A percentile compares a stretch with the other conserved stretches of the same genome.
These are phyloP conservation scores for Danionella dracula DNA, from an alignment of 2,797 vertebrate species.

Conservation along the genomic window DNA sequence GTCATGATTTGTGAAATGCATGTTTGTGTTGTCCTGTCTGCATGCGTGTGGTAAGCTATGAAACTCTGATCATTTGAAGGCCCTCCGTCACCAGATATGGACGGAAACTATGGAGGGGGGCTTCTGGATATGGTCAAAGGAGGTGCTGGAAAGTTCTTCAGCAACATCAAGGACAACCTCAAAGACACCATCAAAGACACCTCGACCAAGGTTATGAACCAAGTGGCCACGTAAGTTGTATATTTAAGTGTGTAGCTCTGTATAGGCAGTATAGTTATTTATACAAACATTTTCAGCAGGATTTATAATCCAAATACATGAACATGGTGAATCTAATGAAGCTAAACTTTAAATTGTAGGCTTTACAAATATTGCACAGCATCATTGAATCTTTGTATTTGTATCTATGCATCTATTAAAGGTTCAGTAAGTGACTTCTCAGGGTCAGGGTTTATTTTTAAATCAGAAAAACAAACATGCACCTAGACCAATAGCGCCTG, in stretches of 20 bases:
- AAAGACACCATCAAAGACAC: conserved; percentile 98
- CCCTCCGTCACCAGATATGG: conserved; percentile 84
- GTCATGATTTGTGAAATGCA: neutral
- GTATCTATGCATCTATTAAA: too few species aligned
- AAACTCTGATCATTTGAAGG: conserved; percentile 56
- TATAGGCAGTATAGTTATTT: too few species aligned
- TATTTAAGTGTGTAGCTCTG: conserved; percentile 52
- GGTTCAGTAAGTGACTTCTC: too few species aligned
- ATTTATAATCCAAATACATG: too few species aligned
- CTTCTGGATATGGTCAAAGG: conserved; percentile 97
- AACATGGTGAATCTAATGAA: too few species aligned
- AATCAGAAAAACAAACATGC: too few species aligned
- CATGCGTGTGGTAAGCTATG: conserved; percentile 30
- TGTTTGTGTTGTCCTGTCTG: conserved; percentile 16
- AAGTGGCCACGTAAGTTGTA: conserved; percentile 97
- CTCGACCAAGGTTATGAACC: conserved; percentile 96
- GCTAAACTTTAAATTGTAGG: too few species aligned
- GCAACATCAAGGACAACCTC: conserved; percentile 97
- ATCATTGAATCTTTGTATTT: too few species aligned
- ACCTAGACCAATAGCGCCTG: too few species aligned
- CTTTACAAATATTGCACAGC: too few species aligned
- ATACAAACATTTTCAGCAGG: too few species aligned
- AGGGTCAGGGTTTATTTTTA: too few species aligned
- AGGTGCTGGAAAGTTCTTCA: conserved; percentile 96
- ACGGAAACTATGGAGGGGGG: conserved; percentile 86